phyloP scores from a whole-genome alignment of 2,888 invertebrate species.

The Tanypteryx hageni region DNA sequence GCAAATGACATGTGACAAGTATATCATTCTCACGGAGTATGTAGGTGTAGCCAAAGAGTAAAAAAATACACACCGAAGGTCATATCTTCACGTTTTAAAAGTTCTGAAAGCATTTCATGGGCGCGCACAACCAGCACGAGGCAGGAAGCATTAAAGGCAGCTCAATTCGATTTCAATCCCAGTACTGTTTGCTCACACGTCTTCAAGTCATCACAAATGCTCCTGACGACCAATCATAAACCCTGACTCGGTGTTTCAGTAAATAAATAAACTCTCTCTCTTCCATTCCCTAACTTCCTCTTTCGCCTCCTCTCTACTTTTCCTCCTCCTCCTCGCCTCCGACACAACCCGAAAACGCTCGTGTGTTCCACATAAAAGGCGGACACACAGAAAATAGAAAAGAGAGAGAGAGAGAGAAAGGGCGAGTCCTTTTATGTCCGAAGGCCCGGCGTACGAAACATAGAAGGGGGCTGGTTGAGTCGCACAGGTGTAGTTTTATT shows the following conservation, averaged over 20 bases:
- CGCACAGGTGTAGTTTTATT: neutral
- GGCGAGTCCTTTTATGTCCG: neutral
- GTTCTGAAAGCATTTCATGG: neutral
- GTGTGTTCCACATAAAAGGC: neutral
- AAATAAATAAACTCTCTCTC: neutral
- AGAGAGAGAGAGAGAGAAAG: neutral
- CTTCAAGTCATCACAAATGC: slow-evolving; percentile 22
- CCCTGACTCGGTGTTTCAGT: neutral
- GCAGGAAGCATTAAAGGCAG: neutral
- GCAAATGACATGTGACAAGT: no score
- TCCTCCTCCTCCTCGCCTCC: no score
- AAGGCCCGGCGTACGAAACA: neutral
- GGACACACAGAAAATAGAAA: neutral
- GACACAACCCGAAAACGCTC: no score
- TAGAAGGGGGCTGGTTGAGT: neutral
- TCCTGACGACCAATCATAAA: neutral
- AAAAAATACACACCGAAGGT: neutral
- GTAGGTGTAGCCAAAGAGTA: neutral
- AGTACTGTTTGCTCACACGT: neutral
- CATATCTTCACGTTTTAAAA: neutral
- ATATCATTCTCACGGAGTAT: no score
- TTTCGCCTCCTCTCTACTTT: no score
- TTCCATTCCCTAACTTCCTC: neutral
- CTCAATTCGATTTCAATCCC: neutral
- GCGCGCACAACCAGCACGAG: neutral